Percentiles rank a stretch among this genome's conserved stretches.
Evolutionary conservation across 2,797 vertebrate genomes (phyloP).

Genomic region (Anisognathus igniventris): DNA sequence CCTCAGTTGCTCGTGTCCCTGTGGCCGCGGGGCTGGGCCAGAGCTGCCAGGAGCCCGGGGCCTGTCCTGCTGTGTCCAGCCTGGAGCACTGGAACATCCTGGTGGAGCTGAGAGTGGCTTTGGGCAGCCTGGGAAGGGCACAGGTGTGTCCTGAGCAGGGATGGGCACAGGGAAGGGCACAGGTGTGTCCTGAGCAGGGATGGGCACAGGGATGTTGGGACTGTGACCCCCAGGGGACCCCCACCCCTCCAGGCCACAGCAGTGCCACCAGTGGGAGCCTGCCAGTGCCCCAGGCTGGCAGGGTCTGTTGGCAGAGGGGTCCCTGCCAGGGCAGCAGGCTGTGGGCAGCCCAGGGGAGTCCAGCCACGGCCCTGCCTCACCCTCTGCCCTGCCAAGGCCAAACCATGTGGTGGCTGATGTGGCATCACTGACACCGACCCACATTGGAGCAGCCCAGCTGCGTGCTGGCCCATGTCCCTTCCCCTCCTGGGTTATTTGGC

Average conservation of each 20-base stretch:
- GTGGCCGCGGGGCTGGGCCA: fast-evolving
- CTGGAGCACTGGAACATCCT: fast-evolving
- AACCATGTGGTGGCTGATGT: fast-evolving
- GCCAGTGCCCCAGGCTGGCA: fast-evolving
- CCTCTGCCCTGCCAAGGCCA: not conserved
- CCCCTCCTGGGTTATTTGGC: not conserved
- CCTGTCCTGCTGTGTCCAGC: not conserved
- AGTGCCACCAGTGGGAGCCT: fast-evolving
- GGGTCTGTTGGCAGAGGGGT: not conserved
- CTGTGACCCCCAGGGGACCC: fast-evolving
- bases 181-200: not conserved
- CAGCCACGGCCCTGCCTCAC: fast-evolving
- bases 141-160: no score
- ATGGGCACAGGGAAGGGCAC: no score
- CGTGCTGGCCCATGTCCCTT: not conserved
- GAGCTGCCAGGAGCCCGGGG: not conserved
- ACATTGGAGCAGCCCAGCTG: fast-evolving
- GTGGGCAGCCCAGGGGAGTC: not conserved
- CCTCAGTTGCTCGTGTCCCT: fast-evolving
- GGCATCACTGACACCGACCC: fast-evolving
- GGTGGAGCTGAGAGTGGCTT: fast-evolving
- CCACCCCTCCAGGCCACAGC: not conserved
- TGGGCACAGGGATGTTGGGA: not conserved
- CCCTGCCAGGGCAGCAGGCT: fast-evolving
- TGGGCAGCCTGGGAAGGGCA: not conserved